Percentiles rank a stretch among this genome's conserved stretches.
Conservation (phyloP, 2,113 vertebrate genomes). For the Tor tambroides region DNA sequence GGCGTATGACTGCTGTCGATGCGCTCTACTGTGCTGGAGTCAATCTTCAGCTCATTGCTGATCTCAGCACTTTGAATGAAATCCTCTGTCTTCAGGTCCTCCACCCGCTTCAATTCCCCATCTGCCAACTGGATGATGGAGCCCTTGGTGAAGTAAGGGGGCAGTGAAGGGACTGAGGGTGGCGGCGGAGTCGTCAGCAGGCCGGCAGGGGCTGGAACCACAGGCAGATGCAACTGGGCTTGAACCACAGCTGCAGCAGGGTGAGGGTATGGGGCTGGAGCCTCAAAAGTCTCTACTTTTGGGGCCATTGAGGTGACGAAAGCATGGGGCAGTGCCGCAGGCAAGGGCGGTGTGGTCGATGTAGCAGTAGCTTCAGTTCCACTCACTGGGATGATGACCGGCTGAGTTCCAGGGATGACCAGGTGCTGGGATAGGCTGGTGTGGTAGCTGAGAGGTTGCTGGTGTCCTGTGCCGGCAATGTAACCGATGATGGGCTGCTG, state of each 20-base stretch:
- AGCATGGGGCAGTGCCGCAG: constrained; percentile 88
- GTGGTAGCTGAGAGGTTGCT: constrained; percentile 83
- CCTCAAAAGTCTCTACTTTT: constrained; percentile 84
- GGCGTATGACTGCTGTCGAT: constrained; percentile 89
- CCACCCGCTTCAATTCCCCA: constrained; percentile 95
- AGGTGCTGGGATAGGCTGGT: constrained; percentile 89
- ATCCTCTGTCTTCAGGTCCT: constrained; percentile 98
- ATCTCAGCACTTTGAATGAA: constrained; percentile 99
- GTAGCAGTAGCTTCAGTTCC: constrained; percentile 81
- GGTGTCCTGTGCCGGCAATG: constrained; percentile 79
- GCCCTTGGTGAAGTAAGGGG: constrained; percentile 96
- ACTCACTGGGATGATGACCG: constrained; percentile 90
- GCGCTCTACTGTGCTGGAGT: constrained; percentile 97
- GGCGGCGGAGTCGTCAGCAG: constrained; percentile 60
- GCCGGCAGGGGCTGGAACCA: constrained; percentile 77
- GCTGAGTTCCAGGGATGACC: constrained; percentile 91
- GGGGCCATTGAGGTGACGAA: constrained; percentile 84
- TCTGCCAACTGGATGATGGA: constrained; percentile 98
- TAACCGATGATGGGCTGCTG: constrained; percentile 92
- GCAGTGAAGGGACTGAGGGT: constrained; percentile 80
- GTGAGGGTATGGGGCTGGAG: constrained; percentile 73
- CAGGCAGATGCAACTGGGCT: constrained; percentile 92
- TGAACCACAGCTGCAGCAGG: constrained; percentile 82
- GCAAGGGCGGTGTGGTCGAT: constrained; percentile 80
- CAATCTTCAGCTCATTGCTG: constrained; percentile 96